These are phyloP conservation scores for Zeugodacus cucurbitae DNA, from an alignment of 1,140 invertebrate species.

Conservation along the genomic window DNA sequence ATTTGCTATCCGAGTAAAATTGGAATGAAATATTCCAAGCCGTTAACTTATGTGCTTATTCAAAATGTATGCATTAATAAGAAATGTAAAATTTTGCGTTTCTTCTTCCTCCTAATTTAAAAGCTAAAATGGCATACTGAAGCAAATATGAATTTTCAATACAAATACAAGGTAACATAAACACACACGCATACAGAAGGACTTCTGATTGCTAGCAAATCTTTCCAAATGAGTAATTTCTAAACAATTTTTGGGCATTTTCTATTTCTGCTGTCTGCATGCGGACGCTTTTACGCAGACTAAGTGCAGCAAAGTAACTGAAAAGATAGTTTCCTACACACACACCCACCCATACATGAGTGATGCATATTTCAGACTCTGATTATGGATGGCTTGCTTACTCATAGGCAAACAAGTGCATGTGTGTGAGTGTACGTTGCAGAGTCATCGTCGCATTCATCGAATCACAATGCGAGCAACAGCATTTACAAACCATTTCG, in stretches of 20 bases:
- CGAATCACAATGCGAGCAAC: not conserved
- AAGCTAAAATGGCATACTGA: no score
- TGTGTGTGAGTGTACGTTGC: not conserved
- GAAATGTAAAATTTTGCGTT: no score
- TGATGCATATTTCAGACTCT: not conserved
- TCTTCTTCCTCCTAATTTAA: no score
- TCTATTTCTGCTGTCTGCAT: not conserved
- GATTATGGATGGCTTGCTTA: not conserved
- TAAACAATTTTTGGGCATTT: not conserved
- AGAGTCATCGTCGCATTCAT: not conserved
- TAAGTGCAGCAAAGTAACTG: not conserved
- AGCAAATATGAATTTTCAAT: no score
- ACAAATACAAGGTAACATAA: no score
- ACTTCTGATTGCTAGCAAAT: not conserved
- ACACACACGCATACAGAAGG: no score
- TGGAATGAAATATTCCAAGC: no score
- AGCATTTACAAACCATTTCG: not conserved
- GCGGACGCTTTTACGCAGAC: not conserved
- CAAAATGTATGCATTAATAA: no score
- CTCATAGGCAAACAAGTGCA: not conserved
- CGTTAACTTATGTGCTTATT: no score
- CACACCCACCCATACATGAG: not conserved
- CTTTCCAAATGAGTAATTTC: conserved; percentile 1
- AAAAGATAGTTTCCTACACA: not conserved
- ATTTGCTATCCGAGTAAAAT: no score